Base-by-base conservation (phyloP, 2,888 invertebrate species). In the Microctonus brassicae region DNA sequence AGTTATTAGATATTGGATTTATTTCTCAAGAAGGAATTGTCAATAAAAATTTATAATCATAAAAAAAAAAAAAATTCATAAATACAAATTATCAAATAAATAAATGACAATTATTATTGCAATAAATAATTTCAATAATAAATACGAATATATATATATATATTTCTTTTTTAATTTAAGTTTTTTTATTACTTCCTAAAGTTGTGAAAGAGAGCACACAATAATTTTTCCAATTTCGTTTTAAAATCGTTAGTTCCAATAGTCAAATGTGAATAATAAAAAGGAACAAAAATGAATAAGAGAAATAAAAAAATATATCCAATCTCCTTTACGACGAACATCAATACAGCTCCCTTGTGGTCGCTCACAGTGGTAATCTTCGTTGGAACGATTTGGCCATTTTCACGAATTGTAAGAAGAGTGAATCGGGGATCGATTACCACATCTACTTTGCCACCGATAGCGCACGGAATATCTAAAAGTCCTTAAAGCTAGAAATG, bases 381-480 rank as follows among this genome's bases (percentile, higher is more conserved):
- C 39, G 53, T 66, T 24, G 71, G 52, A 71, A 71, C 61, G 66
- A 71, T 66, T 61, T 61, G 66, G 53, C 66, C 66, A 71, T 71
- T 71, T 71, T 24, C 66, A 71, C 61, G 71, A 71, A 71, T 61
- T 55, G 52, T 62, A 61, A 71, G 71, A 55, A 66, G 60, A 70
- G 65, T 71, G 55, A 71, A 71, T 71, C 61, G 53, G 33, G 47
- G 66, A 72, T 72, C 72, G 72, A 72, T 72, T 72, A 68, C 58
- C 66, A 68, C 62, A 63, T 72, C 62, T 67, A 34, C 34, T 72
- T 68, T 47, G 67, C 61, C 72, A 72, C 71, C 70, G 76, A 77
- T 77, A 77, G 74, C 75, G 68, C 72, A 73, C 47, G 47, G 47
- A 47, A 72, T 72, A 75, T 77, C 71, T 71, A 67, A 72, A 69